Base-by-base conservation (phyloP, 1,140 invertebrate species). In the Ceratosolen solmsi region DNA sequence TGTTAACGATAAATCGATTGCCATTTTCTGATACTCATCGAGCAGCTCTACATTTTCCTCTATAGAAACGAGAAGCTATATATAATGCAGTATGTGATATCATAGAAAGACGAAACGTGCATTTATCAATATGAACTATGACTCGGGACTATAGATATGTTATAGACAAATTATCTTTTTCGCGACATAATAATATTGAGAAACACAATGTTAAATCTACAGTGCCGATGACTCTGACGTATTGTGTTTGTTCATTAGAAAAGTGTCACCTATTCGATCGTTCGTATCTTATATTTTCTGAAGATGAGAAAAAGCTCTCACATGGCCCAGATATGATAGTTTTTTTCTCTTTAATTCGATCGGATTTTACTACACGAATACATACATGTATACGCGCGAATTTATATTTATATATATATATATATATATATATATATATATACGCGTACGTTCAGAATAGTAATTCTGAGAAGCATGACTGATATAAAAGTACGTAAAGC, bases 71-170 rank as follows among this genome's bases (percentile, higher is more conserved):
- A 9, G 15, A 63, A 2, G 7, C 30, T 3, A 33, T 63, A 33
- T 20, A 63, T 33, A 17, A 63, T 33, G 13, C 13, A 27, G n/a
- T 60, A 60, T 11, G n/a, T n/a, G 17, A 20, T 56, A 60, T 60
- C 58, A 60, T 46, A 11, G 25, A 5, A 8, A 60, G 25, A 60
- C 30, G 30, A 63, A 25, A 20, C 30, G 17, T 20, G 1, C 60
- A 63, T 33, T 63, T 36, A 63, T 63, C 30, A 36, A 63, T 63
- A 63, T 63, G 60, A 63, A 27, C 17, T 63, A 33, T 17, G 60
- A 63, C 30, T 63, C 17, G 15, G 3, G 13, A 33, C 60, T 63
- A 17, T 17, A 17, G 0, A 20, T 63, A 33, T 27, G 11, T 36
- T 63, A 0, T 0, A 33, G 60, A 33, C 27, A 63, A 33, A 63